Conservation (phyloP, 23 tunicate genomes). For the Halocynthia aurantium region DNA sequence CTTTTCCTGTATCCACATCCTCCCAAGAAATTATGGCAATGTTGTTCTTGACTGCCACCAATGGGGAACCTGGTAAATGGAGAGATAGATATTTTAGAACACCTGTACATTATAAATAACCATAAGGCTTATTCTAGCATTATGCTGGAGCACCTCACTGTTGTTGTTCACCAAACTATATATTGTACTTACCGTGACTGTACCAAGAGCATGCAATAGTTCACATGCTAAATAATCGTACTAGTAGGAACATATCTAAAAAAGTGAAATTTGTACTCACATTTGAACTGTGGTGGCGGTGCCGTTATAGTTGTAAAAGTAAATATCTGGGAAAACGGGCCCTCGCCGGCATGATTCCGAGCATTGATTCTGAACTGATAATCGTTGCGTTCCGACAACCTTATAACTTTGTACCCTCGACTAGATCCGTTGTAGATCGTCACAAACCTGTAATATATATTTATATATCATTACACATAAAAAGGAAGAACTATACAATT, state of each 20-base stretch:
- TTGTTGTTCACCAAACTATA: no score
- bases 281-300: conserved; percentile 40
- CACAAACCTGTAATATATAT: conserved; percentile 1
- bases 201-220: no score
- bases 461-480: not conserved
- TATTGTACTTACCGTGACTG: no score
- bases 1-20: conserved; percentile 7
- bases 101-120: not conserved
- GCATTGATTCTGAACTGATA: conserved; percentile 63
- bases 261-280: conserved; percentile 8
- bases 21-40: conserved; percentile 20
- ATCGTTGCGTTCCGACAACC: conserved; percentile 35
- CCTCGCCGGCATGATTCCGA: conserved; percentile 45
- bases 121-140: not conserved
- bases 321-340: conserved; percentile 32
- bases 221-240: no score
- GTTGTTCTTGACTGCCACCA: conserved; percentile 4
- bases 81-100: not conserved
- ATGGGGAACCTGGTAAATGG: not conserved
- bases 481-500: not conserved
- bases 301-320: conserved; percentile 24
- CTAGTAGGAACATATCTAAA: no score
- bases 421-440: conserved; percentile 52
- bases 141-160: no score
- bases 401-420: conserved; percentile 10